phyloP scores from a whole-genome alignment of 2,113 vertebrate genomes.

The Gnathonemus echidnorhynchus region DNA sequence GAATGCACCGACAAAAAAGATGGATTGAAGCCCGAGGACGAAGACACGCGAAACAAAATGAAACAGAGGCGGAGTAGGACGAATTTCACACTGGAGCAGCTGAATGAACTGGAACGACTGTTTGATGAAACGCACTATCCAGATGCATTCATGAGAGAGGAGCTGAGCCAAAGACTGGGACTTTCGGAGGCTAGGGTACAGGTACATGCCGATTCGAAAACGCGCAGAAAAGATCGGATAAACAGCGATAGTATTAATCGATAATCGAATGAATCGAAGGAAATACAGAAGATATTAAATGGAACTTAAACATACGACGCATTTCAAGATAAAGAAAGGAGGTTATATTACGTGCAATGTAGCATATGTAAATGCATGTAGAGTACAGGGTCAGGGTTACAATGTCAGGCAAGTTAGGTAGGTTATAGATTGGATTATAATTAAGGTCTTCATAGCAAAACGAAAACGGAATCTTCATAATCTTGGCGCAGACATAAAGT shows the following conservation, averaged over 20 bases:
- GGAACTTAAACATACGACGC: not conserved
- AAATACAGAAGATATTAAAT: not conserved
- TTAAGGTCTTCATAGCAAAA: not conserved
- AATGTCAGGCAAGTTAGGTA: not conserved
- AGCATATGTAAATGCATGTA: not conserved
- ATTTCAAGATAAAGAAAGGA: not conserved
- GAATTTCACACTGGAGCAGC: slow-evolving; percentile 93
- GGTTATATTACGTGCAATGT: not conserved
- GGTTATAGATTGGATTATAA: not conserved
- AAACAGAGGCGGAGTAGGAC: slow-evolving; percentile 92
- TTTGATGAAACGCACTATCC: slow-evolving; percentile 98
- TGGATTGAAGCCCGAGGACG: slow-evolving; percentile 90
- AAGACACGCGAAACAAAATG: slow-evolving; percentile 87
- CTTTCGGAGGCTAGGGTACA: slow-evolving; percentile 94
- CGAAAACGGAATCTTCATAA: not conserved
- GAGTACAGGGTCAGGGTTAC: not conserved
- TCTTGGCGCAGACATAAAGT: not conserved
- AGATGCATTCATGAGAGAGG: slow-evolving; percentile 95
- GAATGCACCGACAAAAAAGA: slow-evolving; percentile 91
- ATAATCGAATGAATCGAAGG: not conserved
- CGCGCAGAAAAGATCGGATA: not conserved
- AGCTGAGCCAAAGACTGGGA: slow-evolving; percentile 90
- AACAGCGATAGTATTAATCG: not conserved
- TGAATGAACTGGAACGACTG: slow-evolving; percentile 89
- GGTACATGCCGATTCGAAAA: slow-evolving; percentile 51